Percentiles rank a stretch among this genome's conserved stretches.
Evolutionary conservation across 30 jellyfish, hydroid and myxozoan species (phyloP).

Genomic region (Morbakka virulenta): DNA sequence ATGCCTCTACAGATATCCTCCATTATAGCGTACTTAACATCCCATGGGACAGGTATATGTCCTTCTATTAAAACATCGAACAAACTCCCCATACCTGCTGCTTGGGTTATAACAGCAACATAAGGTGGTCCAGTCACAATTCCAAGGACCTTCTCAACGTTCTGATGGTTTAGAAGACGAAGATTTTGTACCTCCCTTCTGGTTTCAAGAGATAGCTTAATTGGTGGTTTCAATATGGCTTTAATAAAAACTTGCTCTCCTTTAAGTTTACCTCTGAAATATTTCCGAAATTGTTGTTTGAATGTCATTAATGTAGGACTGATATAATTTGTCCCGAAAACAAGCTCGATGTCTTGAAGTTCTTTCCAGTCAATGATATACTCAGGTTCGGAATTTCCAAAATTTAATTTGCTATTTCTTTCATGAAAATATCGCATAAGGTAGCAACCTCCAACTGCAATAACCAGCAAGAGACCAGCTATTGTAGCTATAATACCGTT

Average conservation of each 20-base stretch:
- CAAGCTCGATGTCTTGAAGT: conserved; percentile 31
- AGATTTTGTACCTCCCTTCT: conserved; percentile 60
- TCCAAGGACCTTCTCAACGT: conserved; percentile 69
- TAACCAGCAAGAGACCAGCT: conserved; percentile 39
- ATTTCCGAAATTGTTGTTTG: conserved; percentile 39
- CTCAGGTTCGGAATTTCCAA: conserved; percentile 35
- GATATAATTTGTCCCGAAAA: conserved; percentile 5
- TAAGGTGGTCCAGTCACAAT: conserved; percentile 70
- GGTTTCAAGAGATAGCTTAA: conserved; percentile 63
- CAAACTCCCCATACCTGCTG: conserved; percentile 86
- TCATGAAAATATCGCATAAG: conserved; percentile 27
- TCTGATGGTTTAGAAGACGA: conserved; percentile 51
- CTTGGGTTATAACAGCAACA: conserved; percentile 67
- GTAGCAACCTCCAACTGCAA: conserved; percentile 42
- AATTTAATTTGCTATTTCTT: background rate
- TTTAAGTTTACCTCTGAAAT: conserved; percentile 32
- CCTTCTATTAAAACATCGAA: conserved; percentile 75
- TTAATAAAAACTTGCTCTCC: conserved; percentile 59
- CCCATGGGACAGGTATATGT: conserved; percentile 67
- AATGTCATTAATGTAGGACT: conserved; percentile 40
- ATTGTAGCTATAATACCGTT: conserved; percentile 66
- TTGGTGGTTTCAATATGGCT: conserved; percentile 48
- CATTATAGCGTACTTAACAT: conserved; percentile 77
- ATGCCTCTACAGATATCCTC: conserved; percentile 91
- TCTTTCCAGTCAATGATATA: conserved; percentile 66